Conservation (phyloP, 1,140 invertebrate genomes). For the Bombus affinis region DNA sequence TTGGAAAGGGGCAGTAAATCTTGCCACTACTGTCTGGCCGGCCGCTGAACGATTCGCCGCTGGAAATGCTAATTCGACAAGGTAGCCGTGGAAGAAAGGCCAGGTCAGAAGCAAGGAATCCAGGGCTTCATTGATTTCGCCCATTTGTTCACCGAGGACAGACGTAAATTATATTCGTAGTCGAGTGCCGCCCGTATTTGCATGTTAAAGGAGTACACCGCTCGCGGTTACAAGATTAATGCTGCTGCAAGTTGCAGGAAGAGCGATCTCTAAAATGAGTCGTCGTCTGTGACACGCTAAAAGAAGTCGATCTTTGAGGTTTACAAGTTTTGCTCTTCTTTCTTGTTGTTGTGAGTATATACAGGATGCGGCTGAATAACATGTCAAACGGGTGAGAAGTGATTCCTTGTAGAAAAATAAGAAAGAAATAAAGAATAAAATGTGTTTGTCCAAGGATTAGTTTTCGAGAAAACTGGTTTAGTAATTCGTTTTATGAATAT, state of each 20-base stretch:
- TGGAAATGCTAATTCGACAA: slow-evolving; percentile 51
- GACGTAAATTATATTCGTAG: slow-evolving; percentile 54
- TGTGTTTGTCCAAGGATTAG: too few species aligned
- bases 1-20: slow-evolving; percentile 10
- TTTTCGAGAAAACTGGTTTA: too few species aligned
- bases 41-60: not conserved
- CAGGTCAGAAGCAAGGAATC: slow-evolving; percentile 11
- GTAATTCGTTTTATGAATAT: too few species aligned
- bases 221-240: slow-evolving; percentile 44
- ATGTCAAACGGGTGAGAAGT: too few species aligned
- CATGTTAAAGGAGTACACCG: slow-evolving; percentile 36
- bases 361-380: too few species aligned
- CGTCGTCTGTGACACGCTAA: not conserved
- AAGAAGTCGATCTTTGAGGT: not conserved
- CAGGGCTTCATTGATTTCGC: slow-evolving; percentile 44
- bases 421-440: too few species aligned
- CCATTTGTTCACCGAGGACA: slow-evolving; percentile 40
- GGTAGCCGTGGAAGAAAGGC: slow-evolving; percentile 26
- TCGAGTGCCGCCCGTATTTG: slow-evolving; percentile 33
- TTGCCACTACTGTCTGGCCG: slow-evolving; percentile 11
- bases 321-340: too few species aligned
- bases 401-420: too few species aligned
- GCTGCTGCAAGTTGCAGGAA: not conserved
- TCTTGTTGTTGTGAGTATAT: too few species aligned
- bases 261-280: not conserved